Conservation (phyloP, 2,888 invertebrate species). For the Stenurella melanura region DNA sequence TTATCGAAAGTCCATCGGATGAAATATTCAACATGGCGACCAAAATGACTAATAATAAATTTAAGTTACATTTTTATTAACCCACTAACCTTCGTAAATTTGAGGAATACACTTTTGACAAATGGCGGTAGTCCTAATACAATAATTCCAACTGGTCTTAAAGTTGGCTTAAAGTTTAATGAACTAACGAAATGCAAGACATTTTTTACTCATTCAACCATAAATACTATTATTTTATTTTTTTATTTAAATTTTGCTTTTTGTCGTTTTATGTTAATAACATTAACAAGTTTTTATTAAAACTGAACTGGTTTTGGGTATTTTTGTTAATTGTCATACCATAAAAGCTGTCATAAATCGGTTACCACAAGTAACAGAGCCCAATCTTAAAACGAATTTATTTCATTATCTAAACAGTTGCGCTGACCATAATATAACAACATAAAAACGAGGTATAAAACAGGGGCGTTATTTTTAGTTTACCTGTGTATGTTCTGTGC, state of each 20-base stretch:
- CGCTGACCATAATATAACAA: slow-evolving; percentile 9
- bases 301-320: neutral
- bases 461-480: slow-evolving; percentile 39
- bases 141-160: too few relatives aligned
- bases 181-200: neutral
- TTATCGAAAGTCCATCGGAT: too few relatives aligned
- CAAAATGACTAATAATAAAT: too few relatives aligned
- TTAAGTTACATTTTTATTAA: too few relatives aligned
- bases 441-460: slow-evolving; percentile 30
- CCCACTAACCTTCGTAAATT: too few relatives aligned
- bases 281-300: neutral
- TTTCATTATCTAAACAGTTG: slow-evolving; percentile 28
- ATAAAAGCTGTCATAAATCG: slow-evolving; percentile 14
- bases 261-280: neutral
- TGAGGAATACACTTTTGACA: too few relatives aligned
- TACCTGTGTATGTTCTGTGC: slow-evolving; percentile 40
- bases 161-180: neutral
- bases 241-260: neutral
- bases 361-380: slow-evolving; percentile 1
- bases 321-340: neutral
- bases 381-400: slow-evolving; percentile 21
- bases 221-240: neutral
- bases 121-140: too few relatives aligned
- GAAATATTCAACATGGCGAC: too few relatives aligned
- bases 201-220: neutral